Base-by-base conservation (phyloP, 2,888 invertebrate genomes). In the Cantharis lateralis region DNA sequence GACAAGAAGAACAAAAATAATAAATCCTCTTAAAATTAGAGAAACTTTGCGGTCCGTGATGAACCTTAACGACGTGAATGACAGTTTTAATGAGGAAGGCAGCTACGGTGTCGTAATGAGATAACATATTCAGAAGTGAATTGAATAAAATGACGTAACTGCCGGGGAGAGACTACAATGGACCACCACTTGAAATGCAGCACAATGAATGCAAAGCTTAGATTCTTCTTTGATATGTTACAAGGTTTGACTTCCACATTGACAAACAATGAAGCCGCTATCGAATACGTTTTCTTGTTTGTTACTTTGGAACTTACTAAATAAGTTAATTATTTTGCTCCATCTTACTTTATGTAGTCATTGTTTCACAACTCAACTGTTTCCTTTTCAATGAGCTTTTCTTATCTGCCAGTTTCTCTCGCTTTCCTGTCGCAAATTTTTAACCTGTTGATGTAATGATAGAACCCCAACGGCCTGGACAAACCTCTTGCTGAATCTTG, bases 101-200 rank as follows among this genome's bases (percentile, higher is more conserved):
- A 79, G 79, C 72, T 72, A 79, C 77, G 78, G 80, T 79, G 70
- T 78, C 71, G 63, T 78, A 78, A 81, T 80, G 79, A 80, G 80
- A 80, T 81, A 82, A 82, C 80, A 79, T 79, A 80, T 81, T 82
- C 79, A 81, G 80, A 81, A 82, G 68, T 81, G 81, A 82, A 82
- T 82, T 82, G 82, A 81, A 82, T 82, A 80, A 81, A 82, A 81
- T 80, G 79, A 82, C 80, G 80, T 78, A 80, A 80, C 80, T 79
- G 79, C 79, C 77, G 78, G 77, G 71, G 79, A 77, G 74, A 70
- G 73, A 75, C 32, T 62, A 78, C 78, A 78, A 78, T 78, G 68
- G 71, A 28, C 63, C 70, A 73, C 76, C 78, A 78, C 78, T 78
- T 76, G 73, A 78, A 74, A 74, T 76, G 76, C 76, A 78, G 74